Base-by-base conservation (phyloP, 2,888 invertebrate species). In the Polyommatus iphigenia region DNA sequence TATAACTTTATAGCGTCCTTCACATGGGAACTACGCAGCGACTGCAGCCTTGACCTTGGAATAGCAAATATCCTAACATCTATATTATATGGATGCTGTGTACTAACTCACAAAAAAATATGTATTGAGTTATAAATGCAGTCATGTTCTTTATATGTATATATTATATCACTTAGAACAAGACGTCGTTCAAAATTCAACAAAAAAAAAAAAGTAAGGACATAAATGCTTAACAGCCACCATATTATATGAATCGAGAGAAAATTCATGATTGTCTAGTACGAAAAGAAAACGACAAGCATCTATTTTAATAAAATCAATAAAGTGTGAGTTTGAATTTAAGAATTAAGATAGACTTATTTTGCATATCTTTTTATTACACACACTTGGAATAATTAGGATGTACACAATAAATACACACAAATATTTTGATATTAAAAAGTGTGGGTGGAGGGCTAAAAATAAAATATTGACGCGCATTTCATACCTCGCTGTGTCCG, bases 381-480 rank as follows among this genome's bases (percentile, higher is more conserved):
- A 13, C 62, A 24, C 24, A 62, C 3, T 24, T 13, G 13, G 13
- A 15, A 46, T 46, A 46, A 46, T 41, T 10, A 41, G 10, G 10
- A 41, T 41, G 41, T 41, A 46, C 46, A 46, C 46, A 46, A 10
- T 10, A 41, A 46, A 46, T 46, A 46, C 54, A 54, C 54, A 24
- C 7, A 20, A 36, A 71, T 71, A 36, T 71, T 71, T 71, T 72
- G 36, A n/a, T 72, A 72, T 41, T n/a, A 72, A n/a, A 32, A 72
- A 10, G 67, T 71, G 71, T 36, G 36, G 41, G 36, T 71, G 71
- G 41, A 41, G 6, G 24, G 72, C n/a, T 72, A 72, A 41, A 72
- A 72, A 72, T 72, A 72, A 72, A 72, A 36, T 41, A 36, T 72
- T 72, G 72, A 72, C 72, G 72, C 72, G 72, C 72, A 72, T 67